Evolutionary conservation across 1,140 invertebrate genomes (phyloP).

Genomic region (Lepidurus apus): DNA sequence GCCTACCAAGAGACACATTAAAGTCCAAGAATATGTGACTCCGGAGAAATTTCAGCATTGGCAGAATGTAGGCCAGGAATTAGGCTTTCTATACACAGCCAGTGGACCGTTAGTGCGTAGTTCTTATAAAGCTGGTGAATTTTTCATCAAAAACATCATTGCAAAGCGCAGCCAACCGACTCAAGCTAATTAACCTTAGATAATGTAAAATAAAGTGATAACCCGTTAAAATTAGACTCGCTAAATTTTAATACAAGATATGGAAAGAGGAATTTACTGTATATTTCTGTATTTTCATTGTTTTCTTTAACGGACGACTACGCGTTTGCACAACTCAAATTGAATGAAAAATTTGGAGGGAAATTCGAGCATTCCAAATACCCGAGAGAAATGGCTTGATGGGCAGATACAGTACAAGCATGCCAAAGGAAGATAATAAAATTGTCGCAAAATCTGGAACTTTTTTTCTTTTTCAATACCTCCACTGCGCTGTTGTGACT

Average conservation of each 20-base stretch:
- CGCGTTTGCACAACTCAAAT: neutral
- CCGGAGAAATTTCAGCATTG: constrained; percentile 91
- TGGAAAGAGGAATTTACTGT: neutral
- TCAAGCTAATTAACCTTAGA: neutral
- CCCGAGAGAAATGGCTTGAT: neutral
- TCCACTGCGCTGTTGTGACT: constrained; percentile 7
- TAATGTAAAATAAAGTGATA: neutral
- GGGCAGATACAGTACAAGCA: neutral
- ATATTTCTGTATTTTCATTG: neutral
- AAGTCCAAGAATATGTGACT: constrained; percentile 87
- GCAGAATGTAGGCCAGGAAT: constrained; percentile 73
- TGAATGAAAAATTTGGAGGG: constrained; percentile 17
- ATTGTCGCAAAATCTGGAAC: neutral
- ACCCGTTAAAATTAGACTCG: neutral
- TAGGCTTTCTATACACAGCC: constrained; percentile 95
- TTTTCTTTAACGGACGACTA: constrained; percentile 19
- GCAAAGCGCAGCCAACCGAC: neutral
- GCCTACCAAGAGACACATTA: constrained; percentile 92
- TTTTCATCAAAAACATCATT: constrained; percentile 75
- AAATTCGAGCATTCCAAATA: constrained; percentile 3
- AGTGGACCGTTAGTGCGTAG: constrained; percentile 95
- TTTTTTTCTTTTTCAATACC: neutral
- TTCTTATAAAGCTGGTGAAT: constrained; percentile 95
- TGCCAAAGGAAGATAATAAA: constrained; percentile 7
- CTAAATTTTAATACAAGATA: neutral